phyloP scores from a whole-genome alignment of 2,888 invertebrate genomes.

The Drosophila borealis region DNA sequence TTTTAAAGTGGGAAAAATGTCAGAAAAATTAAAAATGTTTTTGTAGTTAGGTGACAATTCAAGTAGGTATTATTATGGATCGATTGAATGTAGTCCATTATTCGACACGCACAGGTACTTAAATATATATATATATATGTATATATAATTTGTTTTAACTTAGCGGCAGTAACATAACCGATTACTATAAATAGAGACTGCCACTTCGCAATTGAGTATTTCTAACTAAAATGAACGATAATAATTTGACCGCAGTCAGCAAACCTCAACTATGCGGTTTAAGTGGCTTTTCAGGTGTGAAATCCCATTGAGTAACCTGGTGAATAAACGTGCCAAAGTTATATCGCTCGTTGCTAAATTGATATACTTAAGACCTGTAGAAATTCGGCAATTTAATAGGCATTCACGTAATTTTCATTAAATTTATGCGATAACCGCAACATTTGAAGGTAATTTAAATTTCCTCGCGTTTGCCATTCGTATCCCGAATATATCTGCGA shows the following conservation, averaged over 20 bases:
- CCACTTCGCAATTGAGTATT: neutral
- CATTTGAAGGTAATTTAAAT: conserved; percentile 27
- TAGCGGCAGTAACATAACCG: neutral
- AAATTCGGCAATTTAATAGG: neutral
- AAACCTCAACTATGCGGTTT: neutral
- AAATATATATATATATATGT: too few relatives aligned
- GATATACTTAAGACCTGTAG: too few relatives aligned
- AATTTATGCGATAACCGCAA: conserved; percentile 39
- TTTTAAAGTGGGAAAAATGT: too few relatives aligned
- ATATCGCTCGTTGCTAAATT: neutral
- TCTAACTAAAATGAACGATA: neutral
- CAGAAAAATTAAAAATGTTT: too few relatives aligned
- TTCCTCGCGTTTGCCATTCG: conserved; percentile 13
- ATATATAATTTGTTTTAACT: too few relatives aligned
- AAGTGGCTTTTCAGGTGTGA: neutral
- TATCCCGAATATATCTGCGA: conserved; percentile 13
- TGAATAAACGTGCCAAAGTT: neutral
- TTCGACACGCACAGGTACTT: too few relatives aligned
- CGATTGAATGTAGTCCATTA: too few relatives aligned
- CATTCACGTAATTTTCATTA: conserved; percentile 17
- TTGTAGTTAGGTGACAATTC: too few relatives aligned
- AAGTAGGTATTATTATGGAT: too few relatives aligned
- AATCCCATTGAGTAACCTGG: neutral
- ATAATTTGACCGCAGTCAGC: neutral
- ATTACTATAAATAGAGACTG: neutral